Base-by-base conservation (phyloP, 2,113 vertebrate genomes). In the Hippopotamus amphibius region DNA sequence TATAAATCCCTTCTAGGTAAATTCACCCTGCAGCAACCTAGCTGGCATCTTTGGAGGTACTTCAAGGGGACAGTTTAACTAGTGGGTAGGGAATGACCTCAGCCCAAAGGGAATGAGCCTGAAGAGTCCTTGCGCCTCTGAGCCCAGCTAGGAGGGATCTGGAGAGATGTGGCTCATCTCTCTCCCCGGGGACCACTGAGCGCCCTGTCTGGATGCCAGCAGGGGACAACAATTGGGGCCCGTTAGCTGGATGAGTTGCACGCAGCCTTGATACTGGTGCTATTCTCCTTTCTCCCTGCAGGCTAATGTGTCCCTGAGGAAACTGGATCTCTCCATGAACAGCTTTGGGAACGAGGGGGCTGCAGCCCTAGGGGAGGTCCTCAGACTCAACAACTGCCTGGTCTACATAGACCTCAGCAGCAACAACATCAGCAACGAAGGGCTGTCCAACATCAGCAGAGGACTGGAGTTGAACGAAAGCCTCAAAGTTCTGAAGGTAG, bases 291-390 rank as follows among this genome's bases (percentile, higher is more conserved):
- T 96, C 76, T 97, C 68, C 69, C 57, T 95, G 91, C 80, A 99
- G 99, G 97, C 97, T 37, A 99, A 99, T 1, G 95, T 93, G 63
- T 98, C 98, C 63, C 97, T 99, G 96, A 99, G 98, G 98, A 98
- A 98, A 77, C 98, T 99, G 41, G 98, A 99, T 76, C 86, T 99
- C 10, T 99, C 99, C 12, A 99, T 99, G 99, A 99, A 99, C 2
- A 99, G 99, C 89, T 99, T 99, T 93, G 99, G 99, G 50, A 99
- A 99, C 0, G 99, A 99, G 43, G 99, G 99, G 6, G 99, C 99
- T 6, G 88, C 99, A 22, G 99, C 99, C 28, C 97, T 99, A 43
- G 99, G 99, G 46, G 99, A 99, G 84, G 99, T 99, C 30, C 98
- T 99, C 46, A 99, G 99, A 97, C 98, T 98, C 97, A 99, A 99